These are phyloP conservation scores for Tolmerus cingulatus DNA, from an alignment of 2,888 invertebrate species.

Conservation along the genomic window DNA sequence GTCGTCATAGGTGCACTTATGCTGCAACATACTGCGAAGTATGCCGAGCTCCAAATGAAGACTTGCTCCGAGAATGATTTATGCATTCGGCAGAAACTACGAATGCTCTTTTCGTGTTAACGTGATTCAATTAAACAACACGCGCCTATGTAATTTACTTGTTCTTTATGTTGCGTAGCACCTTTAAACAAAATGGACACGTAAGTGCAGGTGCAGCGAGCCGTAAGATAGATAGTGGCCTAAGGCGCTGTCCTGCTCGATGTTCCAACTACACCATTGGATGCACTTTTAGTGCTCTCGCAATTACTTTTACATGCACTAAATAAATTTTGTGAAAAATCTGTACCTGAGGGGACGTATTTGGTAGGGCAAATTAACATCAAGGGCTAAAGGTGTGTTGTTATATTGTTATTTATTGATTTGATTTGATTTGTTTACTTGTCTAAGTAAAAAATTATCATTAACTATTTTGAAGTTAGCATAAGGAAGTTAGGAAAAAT, in stretches of 20 bases:
- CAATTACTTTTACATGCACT: neutral
- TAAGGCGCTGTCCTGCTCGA: neutral
- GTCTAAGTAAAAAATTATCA: too few species aligned
- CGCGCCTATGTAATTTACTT: conserved; percentile 9
- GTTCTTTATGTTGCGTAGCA: conserved; percentile 9
- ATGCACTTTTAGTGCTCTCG: neutral
- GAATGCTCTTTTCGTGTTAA: conserved; percentile 20
- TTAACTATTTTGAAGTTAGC: too few species aligned
- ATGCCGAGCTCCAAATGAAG: neutral
- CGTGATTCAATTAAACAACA: conserved; percentile 29
- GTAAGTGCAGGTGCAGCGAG: conserved; percentile 3
- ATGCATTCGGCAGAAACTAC: neutral
- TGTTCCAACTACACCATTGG: neutral
- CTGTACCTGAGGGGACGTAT: neutral
- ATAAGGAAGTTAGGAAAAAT: too few species aligned
- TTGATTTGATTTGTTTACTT: neutral
- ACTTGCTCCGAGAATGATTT: neutral
- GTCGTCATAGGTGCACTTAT: neutral
- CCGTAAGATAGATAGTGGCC: neutral
- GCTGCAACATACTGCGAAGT: neutral
- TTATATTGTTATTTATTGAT: neutral
- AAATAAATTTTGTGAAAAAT: neutral
- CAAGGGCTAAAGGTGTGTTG: neutral
- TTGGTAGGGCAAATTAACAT: neutral
- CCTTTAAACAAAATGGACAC: neutral